These are phyloP conservation scores for Caenorhabditis macrosperma DNA, from an alignment of 2,888 invertebrate genomes.

Conservation along the genomic window DNA sequence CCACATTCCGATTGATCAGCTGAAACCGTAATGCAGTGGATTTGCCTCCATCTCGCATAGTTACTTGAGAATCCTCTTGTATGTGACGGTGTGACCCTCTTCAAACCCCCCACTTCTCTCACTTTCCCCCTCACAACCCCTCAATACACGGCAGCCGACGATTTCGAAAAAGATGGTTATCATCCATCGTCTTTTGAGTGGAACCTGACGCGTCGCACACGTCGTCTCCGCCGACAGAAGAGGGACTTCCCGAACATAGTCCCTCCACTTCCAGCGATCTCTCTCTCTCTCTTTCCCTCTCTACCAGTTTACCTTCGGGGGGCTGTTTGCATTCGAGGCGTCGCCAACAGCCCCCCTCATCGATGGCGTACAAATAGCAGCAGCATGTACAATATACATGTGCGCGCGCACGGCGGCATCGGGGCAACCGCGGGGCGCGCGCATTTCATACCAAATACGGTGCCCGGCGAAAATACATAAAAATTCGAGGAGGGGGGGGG, in stretches of 20 bases:
- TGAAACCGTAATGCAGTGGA: too few species aligned
- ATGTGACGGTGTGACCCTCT: neutral
- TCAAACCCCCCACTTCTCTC: neutral
- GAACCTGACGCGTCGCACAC: constrained; percentile 47
- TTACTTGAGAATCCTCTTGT: neutral
- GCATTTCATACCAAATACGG: constrained; percentile 55
- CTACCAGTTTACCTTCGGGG: neutral
- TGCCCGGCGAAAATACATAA: constrained; percentile 42
- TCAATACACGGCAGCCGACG: constrained; percentile 11
- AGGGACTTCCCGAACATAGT: too few species aligned
- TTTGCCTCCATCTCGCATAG: neutral
- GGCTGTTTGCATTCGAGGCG: constrained; percentile 4
- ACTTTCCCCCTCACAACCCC: neutral
- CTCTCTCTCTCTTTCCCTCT: neutral
- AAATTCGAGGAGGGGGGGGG: constrained; percentile 23
- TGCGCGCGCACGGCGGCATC: constrained; percentile 4
- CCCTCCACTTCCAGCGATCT: neutral
- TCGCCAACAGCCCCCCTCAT: neutral
- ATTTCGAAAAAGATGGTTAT: constrained; percentile 3
- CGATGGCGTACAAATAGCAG: constrained; percentile 34
- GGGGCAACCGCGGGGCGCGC: neutral
- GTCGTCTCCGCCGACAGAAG: too few species aligned
- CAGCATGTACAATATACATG: neutral
- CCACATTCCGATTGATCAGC: too few species aligned
- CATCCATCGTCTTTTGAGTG: constrained; percentile 22